phyloP scores from a whole-genome alignment of 2,888 invertebrate species.

The Didymodactylos carnosus region DNA sequence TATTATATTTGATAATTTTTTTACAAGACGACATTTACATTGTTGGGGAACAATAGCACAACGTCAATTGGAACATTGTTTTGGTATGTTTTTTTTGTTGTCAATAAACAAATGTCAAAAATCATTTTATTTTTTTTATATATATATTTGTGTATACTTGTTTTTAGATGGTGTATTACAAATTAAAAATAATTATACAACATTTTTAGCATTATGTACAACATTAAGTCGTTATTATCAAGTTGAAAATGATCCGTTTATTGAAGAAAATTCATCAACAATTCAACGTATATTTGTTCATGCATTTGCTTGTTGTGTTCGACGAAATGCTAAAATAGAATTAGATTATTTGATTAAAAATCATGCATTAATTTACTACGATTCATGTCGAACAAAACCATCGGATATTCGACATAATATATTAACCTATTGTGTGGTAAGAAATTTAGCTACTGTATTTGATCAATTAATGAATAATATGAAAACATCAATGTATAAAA shows the following conservation, averaged over 20 bases:
- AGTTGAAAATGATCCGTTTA: not conserved
- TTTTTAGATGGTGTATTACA: not conserved
- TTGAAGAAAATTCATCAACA: not conserved
- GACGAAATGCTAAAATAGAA: not conserved
- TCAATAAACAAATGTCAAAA: too few species aligned
- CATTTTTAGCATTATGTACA: not conserved
- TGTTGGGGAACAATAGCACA: not conserved
- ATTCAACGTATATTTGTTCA: not conserved
- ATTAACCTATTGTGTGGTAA: not conserved
- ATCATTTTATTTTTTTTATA: too few species aligned
- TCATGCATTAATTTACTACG: not conserved
- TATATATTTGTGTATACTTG: not conserved
- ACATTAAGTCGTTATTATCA: not conserved
- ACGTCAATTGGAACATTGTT: not conserved
- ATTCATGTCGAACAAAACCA: not conserved
- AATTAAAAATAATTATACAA: not conserved
- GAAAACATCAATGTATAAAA: not conserved
- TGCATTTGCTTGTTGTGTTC: not conserved
- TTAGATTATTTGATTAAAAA: not conserved
- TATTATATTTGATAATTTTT: not conserved
- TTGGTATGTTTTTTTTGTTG: too few species aligned
- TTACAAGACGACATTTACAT: not conserved
- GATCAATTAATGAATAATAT: not conserved
- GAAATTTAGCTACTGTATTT: not conserved
- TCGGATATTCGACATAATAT: not conserved